Conservation (phyloP, 2,113 vertebrate genomes). For the Chrysochloris asiatica region DNA sequence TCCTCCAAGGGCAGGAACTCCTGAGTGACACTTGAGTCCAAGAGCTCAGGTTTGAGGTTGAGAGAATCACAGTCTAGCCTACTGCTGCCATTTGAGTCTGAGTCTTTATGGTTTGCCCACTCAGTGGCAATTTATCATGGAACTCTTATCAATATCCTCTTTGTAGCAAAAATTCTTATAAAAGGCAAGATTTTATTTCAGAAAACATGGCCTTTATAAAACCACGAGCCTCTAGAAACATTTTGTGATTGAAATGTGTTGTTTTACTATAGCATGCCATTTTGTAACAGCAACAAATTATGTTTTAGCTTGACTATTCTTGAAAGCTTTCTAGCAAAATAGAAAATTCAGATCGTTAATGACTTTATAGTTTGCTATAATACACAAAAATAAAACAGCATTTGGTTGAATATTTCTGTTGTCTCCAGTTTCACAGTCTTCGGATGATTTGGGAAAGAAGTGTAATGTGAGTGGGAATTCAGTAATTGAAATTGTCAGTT, state of each 20-base stretch:
- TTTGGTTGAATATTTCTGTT: neutral
- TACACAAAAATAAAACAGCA: neutral
- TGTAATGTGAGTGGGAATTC: neutral
- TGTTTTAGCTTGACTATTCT: neutral
- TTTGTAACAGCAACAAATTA: neutral
- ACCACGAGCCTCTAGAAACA: neutral
- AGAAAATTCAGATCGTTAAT: neutral
- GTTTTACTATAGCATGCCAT: neutral
- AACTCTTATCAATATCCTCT: neutral
- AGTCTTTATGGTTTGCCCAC: neutral
- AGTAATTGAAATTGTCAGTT: neutral
- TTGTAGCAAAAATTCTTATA: neutral
- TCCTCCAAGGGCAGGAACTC: fast-evolving
- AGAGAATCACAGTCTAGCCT: neutral
- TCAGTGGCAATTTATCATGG: neutral
- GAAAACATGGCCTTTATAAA: neutral
- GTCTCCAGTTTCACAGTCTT: neutral
- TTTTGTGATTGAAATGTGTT: neutral
- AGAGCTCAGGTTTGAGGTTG: neutral
- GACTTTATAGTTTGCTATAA: neutral
- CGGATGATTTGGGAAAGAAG: slow-evolving; percentile 20
- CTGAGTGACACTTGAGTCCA: neutral
- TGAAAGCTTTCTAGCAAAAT: neutral
- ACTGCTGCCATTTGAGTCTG: too few relatives aligned
- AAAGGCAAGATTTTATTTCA: neutral